Percentiles rank a stretch among this genome's conserved stretches.
Conservation (phyloP, 2,888 invertebrate genomes). For the Nemapogon koenigi region DNA sequence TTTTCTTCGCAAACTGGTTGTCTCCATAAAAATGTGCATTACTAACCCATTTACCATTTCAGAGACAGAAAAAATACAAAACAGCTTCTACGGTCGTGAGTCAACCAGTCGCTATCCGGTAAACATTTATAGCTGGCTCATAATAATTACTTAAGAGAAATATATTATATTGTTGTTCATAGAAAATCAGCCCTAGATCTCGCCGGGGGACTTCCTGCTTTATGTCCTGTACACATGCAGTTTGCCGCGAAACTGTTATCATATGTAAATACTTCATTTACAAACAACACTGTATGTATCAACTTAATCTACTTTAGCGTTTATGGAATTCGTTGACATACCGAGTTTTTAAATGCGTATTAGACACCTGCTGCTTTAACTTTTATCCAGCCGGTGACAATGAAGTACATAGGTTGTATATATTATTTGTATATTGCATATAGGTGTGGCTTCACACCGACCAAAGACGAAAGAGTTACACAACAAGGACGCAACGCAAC, state of each 20-base stretch:
- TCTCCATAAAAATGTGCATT: slow-evolving; percentile 7
- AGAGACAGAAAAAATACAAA: slow-evolving; percentile 3
- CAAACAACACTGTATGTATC: slow-evolving; percentile 1
- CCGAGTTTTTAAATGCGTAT: slow-evolving; percentile 3
- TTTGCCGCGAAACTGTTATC: slow-evolving; percentile 10
- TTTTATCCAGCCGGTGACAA: too few species aligned
- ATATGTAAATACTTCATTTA: slow-evolving; percentile 7
- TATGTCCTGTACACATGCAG: slow-evolving; percentile 4
- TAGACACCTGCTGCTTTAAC: slow-evolving; percentile 3
- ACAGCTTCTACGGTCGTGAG: background rate
- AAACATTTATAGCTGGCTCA: background rate
- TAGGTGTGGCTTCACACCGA: too few species aligned
- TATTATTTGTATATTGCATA: too few species aligned
- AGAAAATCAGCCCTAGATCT: slow-evolving; percentile 1
- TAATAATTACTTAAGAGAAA: background rate
- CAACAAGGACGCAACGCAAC: too few species aligned
- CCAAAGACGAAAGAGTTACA: too few species aligned
- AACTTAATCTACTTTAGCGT: slow-evolving; percentile 5
- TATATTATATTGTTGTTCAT: background rate
- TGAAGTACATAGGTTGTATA: too few species aligned
- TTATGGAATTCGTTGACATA: slow-evolving; percentile 7
- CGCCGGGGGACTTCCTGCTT: slow-evolving; percentile 5
- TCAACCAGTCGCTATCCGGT: slow-evolving; percentile 7
- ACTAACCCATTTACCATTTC: slow-evolving; percentile 7
- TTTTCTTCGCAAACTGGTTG: slow-evolving; percentile 6